Evolutionary conservation across 2,888 invertebrate genomes (phyloP), one percentile per base, ranked within the genome.

Genomic region (Lasioglossum morio): DNA sequence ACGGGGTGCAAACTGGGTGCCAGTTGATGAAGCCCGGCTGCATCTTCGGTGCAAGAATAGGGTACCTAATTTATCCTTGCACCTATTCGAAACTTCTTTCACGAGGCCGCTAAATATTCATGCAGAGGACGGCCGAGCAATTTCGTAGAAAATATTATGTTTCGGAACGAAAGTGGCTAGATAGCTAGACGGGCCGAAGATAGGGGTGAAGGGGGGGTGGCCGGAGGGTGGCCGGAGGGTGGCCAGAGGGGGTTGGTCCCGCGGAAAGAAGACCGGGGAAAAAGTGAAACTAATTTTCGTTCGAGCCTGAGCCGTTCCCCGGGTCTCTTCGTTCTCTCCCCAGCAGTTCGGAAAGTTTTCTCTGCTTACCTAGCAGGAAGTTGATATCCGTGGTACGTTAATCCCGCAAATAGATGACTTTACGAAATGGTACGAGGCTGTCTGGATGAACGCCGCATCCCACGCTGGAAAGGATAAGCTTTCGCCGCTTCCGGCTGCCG

Each of bases 281-380:
- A 89, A 90, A 89, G 90, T 89, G 90, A 90, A 90, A 90, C 90
- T 90, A 90, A 90, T 90, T 90, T 90, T 90, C 89, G 87, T 90
- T 90, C 85, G 82, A 87, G 88, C 82, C 87, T 53, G 84, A 84
- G 81, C 85, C 73, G 77, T 23, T 30, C 34, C 66, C 66, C 69
- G 74, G 46, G 81, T 70, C 84, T 84, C 82, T 72, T 82, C 70
- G 53, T 74, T 48, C 82, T 72, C 66, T 63, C 81, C 23, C 48
- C 60, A 60, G 43, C 37, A 30, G 86, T 86, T 87, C 85, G 84
- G 79, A 87, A 90, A 90, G 84, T 88, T 90, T 90, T 79, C 90
- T 84, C 87, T 88, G 90, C 90, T 90, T 90, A 85, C 86, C 86
- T 90, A 90, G 88, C 88, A 86, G 88, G 87, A 90, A 90, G 87